A percentile compares a stretch with the other conserved stretches of the same genome.
These are phyloP conservation scores for Clitarchus hookeri DNA, from an alignment of 2,888 invertebrate genomes.

Conservation along the genomic window DNA sequence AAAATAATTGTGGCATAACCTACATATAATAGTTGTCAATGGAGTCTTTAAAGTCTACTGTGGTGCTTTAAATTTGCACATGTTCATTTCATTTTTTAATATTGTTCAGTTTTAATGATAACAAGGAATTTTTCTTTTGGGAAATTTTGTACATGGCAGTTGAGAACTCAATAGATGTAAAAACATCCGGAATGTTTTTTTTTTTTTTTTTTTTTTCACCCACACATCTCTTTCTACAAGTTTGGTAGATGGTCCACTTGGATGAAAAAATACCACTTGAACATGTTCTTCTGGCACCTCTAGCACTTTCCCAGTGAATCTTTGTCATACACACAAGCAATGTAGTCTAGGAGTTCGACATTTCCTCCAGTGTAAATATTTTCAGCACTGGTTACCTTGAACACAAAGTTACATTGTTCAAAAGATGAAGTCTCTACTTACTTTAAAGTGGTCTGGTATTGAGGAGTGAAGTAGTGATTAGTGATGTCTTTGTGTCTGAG, in stretches of 20 bases:
- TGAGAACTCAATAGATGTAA: neutral
- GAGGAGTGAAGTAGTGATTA: too few species aligned
- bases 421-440: too few species aligned
- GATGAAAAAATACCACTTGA: neutral
- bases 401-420: too few species aligned
- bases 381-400: neutral
- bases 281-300: neutral
- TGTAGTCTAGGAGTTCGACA: neutral
- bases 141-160: neutral
- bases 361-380: neutral
- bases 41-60: too few species aligned
- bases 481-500: too few species aligned
- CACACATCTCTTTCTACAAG: neutral
- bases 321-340: neutral
- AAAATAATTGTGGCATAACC: too few species aligned
- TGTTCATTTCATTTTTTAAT: too few species aligned
- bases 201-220: neutral
- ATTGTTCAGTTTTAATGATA: too few species aligned
- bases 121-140: neutral
- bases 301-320: neutral
- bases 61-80: too few species aligned
- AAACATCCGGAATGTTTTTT: too few species aligned
- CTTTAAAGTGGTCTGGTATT: too few species aligned
- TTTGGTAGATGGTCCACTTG: neutral
- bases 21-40: too few species aligned